Conservation (phyloP, 2,888 invertebrate genomes). For the Idaea straminata region DNA sequence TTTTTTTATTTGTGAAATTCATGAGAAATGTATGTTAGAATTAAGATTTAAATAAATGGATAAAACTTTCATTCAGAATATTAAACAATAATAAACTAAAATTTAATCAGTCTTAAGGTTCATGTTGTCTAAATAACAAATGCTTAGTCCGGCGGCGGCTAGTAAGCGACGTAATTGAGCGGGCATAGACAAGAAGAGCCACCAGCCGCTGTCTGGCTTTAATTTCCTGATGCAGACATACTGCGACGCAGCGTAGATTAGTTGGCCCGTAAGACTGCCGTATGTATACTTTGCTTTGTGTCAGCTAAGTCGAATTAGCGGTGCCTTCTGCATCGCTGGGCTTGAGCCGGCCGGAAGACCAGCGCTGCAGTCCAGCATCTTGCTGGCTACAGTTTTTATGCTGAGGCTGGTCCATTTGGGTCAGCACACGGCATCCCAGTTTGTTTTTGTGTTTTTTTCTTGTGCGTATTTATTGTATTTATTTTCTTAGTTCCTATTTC, state of each 20-base stretch:
- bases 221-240: slow-evolving; percentile 25
- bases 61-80: background rate
- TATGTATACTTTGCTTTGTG: slow-evolving; percentile 3
- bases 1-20: no score
- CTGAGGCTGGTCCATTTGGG: no score
- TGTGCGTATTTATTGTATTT: no score
- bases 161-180: slow-evolving; percentile 30
- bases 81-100: background rate
- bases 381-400: no score
- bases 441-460: no score
- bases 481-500: no score
- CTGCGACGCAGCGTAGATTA: slow-evolving; percentile 3
- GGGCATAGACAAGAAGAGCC: slow-evolving; percentile 26
- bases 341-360: no score
- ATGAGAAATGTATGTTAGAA: no score
- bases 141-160: slow-evolving; percentile 13
- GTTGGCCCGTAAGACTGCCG: slow-evolving; percentile 2
- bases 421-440: no score
- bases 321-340: no score
- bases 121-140: slow-evolving; percentile 15
- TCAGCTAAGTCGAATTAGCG: background rate
- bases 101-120: background rate
- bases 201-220: slow-evolving; percentile 21
- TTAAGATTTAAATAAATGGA: no score
- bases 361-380: no score